Evolutionary conservation across 2,113 vertebrate species (phyloP).

Genomic region (Nasalis larvatus): DNA sequence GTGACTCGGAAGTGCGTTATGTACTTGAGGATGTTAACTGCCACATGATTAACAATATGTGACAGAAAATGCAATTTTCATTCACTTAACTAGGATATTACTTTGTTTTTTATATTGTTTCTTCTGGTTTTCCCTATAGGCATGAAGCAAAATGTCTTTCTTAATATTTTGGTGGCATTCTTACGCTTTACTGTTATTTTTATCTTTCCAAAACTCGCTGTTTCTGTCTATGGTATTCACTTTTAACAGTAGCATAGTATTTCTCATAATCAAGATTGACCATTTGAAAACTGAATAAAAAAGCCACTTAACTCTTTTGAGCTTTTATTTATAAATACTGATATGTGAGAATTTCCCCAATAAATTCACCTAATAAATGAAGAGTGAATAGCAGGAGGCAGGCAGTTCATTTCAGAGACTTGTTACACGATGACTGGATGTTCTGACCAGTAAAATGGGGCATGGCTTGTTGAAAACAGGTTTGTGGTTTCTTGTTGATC

Average conservation of each 20-base stretch:
- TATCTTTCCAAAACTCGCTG: background rate
- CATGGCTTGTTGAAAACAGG: background rate
- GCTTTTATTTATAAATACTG: background rate
- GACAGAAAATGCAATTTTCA: background rate
- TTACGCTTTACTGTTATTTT: background rate
- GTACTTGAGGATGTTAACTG: background rate
- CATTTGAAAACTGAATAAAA: background rate
- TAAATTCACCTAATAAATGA: background rate
- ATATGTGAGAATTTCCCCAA: background rate
- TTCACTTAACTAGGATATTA: background rate
- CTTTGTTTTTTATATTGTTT: background rate
- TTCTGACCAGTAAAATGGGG: background rate
- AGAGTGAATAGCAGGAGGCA: background rate
- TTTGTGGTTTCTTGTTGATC: background rate
- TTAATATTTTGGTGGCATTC: background rate
- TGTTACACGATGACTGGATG: too few relatives aligned
- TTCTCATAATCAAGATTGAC: background rate
- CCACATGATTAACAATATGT: background rate
- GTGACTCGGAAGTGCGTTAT: background rate
- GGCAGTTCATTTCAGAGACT: background rate
- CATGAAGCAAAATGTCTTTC: background rate
- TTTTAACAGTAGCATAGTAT: background rate
- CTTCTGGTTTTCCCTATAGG: background rate
- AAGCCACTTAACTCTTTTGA: background rate
- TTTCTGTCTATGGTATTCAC: background rate